Evolutionary conservation across 2,797 vertebrate species (phyloP).

Genomic region (Phylloscopus collybita): DNA sequence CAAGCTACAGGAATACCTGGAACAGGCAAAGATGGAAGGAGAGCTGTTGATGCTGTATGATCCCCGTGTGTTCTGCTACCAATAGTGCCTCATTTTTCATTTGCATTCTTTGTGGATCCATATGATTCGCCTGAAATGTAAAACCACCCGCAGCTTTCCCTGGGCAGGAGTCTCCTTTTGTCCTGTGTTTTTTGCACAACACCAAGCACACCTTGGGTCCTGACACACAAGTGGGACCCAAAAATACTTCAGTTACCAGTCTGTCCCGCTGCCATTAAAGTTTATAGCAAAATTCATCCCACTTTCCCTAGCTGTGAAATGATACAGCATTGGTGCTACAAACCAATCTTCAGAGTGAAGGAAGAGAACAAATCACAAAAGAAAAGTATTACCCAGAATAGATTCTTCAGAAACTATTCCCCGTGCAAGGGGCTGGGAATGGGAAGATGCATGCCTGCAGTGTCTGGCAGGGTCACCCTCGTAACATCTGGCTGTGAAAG

Average conservation of each 20-base stretch:
- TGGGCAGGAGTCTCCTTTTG: not conserved
- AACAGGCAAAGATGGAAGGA: not conserved
- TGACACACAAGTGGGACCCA: not conserved
- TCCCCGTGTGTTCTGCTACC: not conserved
- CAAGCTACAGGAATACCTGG: not conserved
- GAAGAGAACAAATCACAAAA: not conserved
- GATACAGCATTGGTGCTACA: not conserved
- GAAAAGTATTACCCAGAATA: not conserved
- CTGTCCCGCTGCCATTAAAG: not conserved
- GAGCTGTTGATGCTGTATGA: not conserved
- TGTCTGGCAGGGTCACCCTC: conserved; percentile 55
- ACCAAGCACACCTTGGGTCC: not conserved
- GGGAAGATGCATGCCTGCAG: conserved; percentile 30
- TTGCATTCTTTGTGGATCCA: not conserved
- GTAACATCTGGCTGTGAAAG: conserved; percentile 73
- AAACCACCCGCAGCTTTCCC: not conserved
- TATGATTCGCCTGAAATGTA: not conserved
- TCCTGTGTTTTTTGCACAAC: not conserved
- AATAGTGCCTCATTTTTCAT: not conserved
- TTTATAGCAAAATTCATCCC: not conserved
- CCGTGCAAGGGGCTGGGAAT: not conserved
- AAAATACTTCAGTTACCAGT: not conserved
- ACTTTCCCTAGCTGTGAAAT: not conserved
- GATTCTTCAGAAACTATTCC: not conserved
- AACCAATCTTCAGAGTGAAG: not conserved